Evolutionary conservation across 2,888 invertebrate species (phyloP), one percentile per base, ranked within the genome.

Genomic region (Lasioglossum oenotherae): DNA sequence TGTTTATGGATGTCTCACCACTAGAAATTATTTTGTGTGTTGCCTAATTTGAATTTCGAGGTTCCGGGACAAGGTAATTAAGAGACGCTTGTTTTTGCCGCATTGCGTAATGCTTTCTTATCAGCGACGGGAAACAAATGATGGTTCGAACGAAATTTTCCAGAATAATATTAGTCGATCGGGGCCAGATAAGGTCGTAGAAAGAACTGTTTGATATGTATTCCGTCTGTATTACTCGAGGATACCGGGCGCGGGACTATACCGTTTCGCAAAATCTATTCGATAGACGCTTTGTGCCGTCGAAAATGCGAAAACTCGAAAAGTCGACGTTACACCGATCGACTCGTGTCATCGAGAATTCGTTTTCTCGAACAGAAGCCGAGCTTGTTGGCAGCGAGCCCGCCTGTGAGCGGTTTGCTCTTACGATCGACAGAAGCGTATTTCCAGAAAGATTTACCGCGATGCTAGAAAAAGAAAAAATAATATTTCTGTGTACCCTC

Each of bases 371-470:
- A 57, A 35, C 77, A 74, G 49, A 85, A 60, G 53, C 71, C 49
- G 49, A 10, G 31, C 2, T 31, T 12, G 35, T 74, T 85, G 86
- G 80, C 86, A 85, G 14, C 1, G 4, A 74, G 85, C 80, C 80
- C 67, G 60, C 31, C 12, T n/a, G 46, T 6, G 23, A 67, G 53
- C 23, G 8, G 19, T 53, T 27, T 5, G 27, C 60, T 31, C 46
- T 41, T 16, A 27, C 74, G 38, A 84, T 84, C 71, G 84, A 85
- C 84, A 35, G 23, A 31, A 38, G 46, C 23, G 74, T 75, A 85
- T 76, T 79, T 79, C 19, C 12, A 16, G 38, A 73, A 31, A 31
- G 41, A 73, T 73, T 73, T 73, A 73, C 35, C 46, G 73, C 46
- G 73, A 6, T 27, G 5, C 10, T 27, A 23, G 46, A 16, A 31